Percentiles rank a stretch among this genome's conserved stretches.
phyloP scores from a whole-genome alignment of 2,797 vertebrate genomes.

The Poeciliopsis gracilis region DNA sequence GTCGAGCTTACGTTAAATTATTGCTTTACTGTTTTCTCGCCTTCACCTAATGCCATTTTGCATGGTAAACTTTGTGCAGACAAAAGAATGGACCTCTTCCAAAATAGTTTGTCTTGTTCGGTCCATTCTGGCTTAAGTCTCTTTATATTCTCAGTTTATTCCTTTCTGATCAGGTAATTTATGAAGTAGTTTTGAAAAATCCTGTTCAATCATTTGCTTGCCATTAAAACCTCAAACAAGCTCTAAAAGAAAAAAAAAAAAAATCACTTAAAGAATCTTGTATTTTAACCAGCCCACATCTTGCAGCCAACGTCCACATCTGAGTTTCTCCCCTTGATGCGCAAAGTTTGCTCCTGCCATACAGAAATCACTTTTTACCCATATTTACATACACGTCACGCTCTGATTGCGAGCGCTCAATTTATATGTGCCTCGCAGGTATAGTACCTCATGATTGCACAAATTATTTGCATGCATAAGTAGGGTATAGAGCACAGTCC shows the following conservation, averaged over 20 bases:
- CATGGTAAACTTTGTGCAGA: neutral
- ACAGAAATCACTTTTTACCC: constrained; percentile 27
- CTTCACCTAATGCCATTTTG: neutral
- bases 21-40: constrained; percentile 14
- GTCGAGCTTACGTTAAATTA: constrained; percentile 32
- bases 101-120: too few relatives aligned
- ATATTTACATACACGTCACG: constrained; percentile 40
- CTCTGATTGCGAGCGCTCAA: constrained; percentile 20
- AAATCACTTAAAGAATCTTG: neutral
- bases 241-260: neutral
- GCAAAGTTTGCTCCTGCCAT: neutral
- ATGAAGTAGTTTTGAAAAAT: too few relatives aligned
- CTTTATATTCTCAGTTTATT: too few relatives aligned
- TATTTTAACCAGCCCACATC: neutral
- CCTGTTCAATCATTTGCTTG: too few relatives aligned
- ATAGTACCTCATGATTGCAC: constrained; percentile 17
- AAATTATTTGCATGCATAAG: constrained; percentile 31
- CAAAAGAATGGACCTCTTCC: neutral
- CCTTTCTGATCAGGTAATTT: too few relatives aligned
- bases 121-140: too few relatives aligned
- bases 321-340: constrained; percentile 8
- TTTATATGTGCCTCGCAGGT: constrained; percentile 29
- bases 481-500: neutral
- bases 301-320: constrained; percentile 20
- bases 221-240: neutral